These are phyloP conservation scores for Tigriopus californicus DNA, from an alignment of 2,888 invertebrate genomes.

Conservation along the genomic window DNA sequence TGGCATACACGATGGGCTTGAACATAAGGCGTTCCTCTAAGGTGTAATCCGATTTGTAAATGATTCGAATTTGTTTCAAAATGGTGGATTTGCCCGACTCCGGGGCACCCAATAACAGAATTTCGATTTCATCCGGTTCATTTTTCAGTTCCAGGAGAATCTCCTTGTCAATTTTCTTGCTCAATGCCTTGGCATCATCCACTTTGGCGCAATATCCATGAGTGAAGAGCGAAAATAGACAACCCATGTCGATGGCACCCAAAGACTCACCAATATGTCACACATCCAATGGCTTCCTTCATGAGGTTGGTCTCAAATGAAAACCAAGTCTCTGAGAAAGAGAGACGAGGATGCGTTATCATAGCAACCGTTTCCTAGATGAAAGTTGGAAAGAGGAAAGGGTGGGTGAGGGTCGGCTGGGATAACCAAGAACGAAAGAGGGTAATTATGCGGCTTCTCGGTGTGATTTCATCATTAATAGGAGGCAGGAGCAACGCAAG, in stretches of 20 bases:
- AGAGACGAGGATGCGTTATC: too few relatives aligned
- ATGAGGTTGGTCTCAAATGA: too few relatives aligned
- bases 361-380: too few relatives aligned
- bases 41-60: conserved; percentile 3
- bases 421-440: too few relatives aligned
- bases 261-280: neutral
- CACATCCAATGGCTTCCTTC: too few relatives aligned
- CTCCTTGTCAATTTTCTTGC: neutral
- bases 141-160: neutral
- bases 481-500: too few relatives aligned
- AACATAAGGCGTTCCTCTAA: conserved; percentile 9
- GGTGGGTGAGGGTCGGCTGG: too few relatives aligned
- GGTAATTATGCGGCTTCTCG: too few relatives aligned
- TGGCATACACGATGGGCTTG: conserved; percentile 5
- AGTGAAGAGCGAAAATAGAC: neutral
- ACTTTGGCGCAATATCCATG: neutral
- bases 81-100: conserved; percentile 6
- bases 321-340: too few relatives aligned
- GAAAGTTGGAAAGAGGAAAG: too few relatives aligned
- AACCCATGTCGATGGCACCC: neutral
- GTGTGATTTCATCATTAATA: too few relatives aligned
- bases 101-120: conserved; percentile 4
- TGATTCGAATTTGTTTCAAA: neutral
- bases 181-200: neutral
- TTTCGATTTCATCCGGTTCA: conserved; percentile 6